A percentile compares a stretch with the other conserved stretches of the same genome.
Conservation (phyloP, 2,113 vertebrate genomes). For the Rousettus leschenaultii region DNA sequence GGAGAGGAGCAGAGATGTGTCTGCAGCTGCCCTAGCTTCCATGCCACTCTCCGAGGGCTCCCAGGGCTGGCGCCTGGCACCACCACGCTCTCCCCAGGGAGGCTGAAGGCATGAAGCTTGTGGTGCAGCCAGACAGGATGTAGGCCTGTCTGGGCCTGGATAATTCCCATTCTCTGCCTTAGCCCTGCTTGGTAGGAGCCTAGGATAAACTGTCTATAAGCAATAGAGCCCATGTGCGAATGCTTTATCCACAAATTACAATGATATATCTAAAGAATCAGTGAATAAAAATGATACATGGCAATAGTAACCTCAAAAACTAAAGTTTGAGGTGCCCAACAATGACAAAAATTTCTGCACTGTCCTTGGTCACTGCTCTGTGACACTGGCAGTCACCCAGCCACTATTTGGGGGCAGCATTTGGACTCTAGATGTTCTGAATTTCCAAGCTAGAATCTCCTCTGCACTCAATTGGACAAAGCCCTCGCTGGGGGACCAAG, state of each 20-base stretch:
- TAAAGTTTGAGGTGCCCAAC: neutral
- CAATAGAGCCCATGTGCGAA: neutral
- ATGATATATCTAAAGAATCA: neutral
- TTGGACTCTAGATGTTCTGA: neutral
- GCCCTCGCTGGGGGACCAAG: neutral
- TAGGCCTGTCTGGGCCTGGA: neutral
- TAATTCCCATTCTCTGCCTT: neutral
- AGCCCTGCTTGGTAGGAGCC: neutral
- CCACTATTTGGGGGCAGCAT: neutral
- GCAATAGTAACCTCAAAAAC: neutral
- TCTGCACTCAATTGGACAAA: neutral
- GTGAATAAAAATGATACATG: neutral
- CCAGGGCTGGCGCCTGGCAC: neutral
- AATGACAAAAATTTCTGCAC: neutral
- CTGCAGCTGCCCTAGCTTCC: neutral
- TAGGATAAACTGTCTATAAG: neutral
- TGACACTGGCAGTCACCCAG: neutral
- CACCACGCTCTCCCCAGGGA: neutral
- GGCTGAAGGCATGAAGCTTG: neutral
- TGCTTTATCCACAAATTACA: neutral
- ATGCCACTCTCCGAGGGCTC: neutral
- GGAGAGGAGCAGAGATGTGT: neutral
- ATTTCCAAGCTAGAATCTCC: constrained; percentile 8
- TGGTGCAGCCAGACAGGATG: neutral
- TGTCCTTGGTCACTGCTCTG: neutral